Evolutionary conservation across 2,797 vertebrate species (phyloP).

Genomic region (Periparus ater): DNA sequence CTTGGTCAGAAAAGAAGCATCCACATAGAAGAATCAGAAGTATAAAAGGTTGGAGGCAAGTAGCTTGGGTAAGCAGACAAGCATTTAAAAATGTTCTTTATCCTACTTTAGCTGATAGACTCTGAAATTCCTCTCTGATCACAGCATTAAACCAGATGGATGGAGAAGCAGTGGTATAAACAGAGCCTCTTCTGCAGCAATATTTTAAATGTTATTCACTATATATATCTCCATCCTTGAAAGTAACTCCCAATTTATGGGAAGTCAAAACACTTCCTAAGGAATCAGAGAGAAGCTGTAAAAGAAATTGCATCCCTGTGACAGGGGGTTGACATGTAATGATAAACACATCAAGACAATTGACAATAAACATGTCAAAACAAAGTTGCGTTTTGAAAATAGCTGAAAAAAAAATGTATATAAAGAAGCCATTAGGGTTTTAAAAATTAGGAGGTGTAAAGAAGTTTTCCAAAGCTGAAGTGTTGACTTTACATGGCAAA

Average conservation of each 20-base stretch:
- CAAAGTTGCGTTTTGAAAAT: neutral
- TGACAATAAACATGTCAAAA: conserved; percentile 6
- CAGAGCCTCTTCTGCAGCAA: neutral
- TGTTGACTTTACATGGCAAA: neutral
- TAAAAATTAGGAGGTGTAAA: neutral
- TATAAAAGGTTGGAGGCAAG: accelerated
- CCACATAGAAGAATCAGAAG: neutral
- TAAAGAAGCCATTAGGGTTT: neutral
- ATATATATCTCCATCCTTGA: neutral
- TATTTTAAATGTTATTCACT: neutral
- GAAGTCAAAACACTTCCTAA: neutral
- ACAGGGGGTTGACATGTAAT: neutral
- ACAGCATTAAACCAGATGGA: neutral
- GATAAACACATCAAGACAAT: neutral
- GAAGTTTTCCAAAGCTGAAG: neutral
- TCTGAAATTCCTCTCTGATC: neutral
- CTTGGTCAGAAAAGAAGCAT: neutral
- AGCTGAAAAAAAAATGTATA: neutral
- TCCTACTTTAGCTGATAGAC: neutral
- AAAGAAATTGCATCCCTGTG: neutral
- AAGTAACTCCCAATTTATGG: neutral
- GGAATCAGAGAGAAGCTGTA: neutral
- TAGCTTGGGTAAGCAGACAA: neutral
- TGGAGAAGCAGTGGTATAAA: neutral
- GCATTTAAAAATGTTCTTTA: neutral